Evolutionary conservation across 2,888 invertebrate genomes (phyloP), one percentile per base, ranked within the genome.

Genomic region (Ptychoptera contaminata): DNA sequence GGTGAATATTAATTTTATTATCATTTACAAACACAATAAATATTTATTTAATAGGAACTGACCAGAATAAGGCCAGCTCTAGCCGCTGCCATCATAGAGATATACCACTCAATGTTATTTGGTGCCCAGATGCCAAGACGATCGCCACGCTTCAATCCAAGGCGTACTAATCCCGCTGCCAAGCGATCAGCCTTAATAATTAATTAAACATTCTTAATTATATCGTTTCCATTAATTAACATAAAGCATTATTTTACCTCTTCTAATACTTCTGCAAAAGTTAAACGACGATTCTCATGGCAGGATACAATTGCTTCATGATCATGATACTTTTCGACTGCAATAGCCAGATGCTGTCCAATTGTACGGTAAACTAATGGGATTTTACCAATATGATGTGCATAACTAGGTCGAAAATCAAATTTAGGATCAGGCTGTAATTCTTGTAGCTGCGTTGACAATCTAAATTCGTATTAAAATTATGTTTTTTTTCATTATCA

Each of bases 41-140:
- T 10, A 23, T n/a, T 16, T 30, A 43, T n/a, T 5, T 23, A 7
- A 8, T 46, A 44, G 37, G 49, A 47, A 49, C 61, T 62, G 58
- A 79, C 79, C 61, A 76, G 56, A 29, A 82, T 68, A 2, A 84
- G 62, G 1, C 88, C 90, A 2, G 75, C 73, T 49, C 83, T 73
- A 1, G 80, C 74, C 1, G 79, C 74, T 0, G 81, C 87, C 57
- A 81, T 65, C 58, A 79, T 75, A 0, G 75, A 66, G 0, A 85
- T 53, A 47, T 80, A 72, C 90, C 90, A 92, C 56, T 86, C 79
- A 38, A 74, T 59, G 32, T 70, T 67, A 62, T 87, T 91, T 1
- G 86, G 84, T 0, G 80, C 76, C 82, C 84, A 87, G 16, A 91
- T 67, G 1, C 81, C 88, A 3, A 92, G 57, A 8, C 80, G 64